Base-by-base conservation (phyloP, 1,140 invertebrate species). In the Psix sp. region DNA sequence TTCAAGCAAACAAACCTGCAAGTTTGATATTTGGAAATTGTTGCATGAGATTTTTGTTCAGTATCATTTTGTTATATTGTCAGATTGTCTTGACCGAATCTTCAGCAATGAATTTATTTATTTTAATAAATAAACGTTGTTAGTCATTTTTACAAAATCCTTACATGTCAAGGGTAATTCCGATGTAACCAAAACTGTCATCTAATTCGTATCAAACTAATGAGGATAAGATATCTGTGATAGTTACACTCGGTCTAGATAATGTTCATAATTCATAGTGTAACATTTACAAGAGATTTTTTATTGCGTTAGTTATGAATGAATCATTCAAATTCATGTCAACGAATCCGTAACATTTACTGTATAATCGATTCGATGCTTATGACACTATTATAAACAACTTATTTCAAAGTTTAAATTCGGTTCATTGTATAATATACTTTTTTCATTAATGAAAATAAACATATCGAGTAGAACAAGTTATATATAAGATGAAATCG, bases 401-500 rank as follows among this genome's bases (percentile, higher is more conserved):
- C 9, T 33, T 16, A 40, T 42, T 48, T 35, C 13, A 11, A 35
- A 13, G 10, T 35, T 13, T 2, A 11, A 35, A 21, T 43, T 2
- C 11, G 11, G 17, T 59, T 13, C 7, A 38, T 51, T 40, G 14
- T 21, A 9, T 21, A 31, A 17, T 35, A 10, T 13, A 35, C 13
- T 31, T 1, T 24, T 43, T 3, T 43, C 26, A 24, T 24, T 11
- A 29, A 43, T 24, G 35, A 67, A 63, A 67, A 74, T 62, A 38
- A 74, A 74, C 71, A 74, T 74, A 74, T 74, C 71, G 63, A 57
- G 29, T 40, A 46, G 39, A 51, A n/a, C n/a, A n/a, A n/a, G n/a
- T n/a, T n/a, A n/a, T n/a, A n/a, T n/a, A n/a, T n/a, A n/a, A n/a
- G n/a, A n/a, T n/a, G n/a, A n/a, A n/a, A n/a, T n/a, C n/a, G n/a